Evolutionary conservation across 2,888 invertebrate genomes (phyloP).

Genomic region (Stenodema calcarata): DNA sequence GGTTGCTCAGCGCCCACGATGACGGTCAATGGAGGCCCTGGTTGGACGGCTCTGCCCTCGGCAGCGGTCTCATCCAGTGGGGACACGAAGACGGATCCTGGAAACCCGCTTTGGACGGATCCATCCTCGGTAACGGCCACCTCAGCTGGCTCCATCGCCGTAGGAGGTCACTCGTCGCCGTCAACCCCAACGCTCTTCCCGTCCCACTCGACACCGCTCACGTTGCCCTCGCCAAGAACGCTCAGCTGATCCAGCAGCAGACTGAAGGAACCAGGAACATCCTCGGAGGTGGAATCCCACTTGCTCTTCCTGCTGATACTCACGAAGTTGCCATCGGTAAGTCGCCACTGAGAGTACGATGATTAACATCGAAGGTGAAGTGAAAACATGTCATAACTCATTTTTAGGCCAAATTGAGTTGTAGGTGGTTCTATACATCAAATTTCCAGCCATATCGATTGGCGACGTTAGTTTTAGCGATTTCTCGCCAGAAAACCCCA

Average conservation of each 20-base stretch:
- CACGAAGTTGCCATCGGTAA: constrained; percentile 60
- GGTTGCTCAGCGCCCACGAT: constrained; percentile 31
- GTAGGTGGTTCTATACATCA: no score
- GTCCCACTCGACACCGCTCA: constrained; percentile 61
- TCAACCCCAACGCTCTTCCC: constrained; percentile 50
- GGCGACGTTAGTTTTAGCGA: no score
- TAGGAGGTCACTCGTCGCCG: constrained; percentile 35
- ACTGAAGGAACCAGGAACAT: constrained; percentile 57
- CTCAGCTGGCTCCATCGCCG: constrained; percentile 44
- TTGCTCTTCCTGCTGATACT: constrained; percentile 56
- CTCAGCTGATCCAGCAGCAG: constrained; percentile 62
- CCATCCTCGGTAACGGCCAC: constrained; percentile 34
- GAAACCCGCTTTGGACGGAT: constrained; percentile 43
- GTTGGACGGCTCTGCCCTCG: constrained; percentile 34
- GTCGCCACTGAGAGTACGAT: constrained; percentile 49
- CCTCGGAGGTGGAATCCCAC: constrained; percentile 51
- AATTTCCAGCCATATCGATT: no score
- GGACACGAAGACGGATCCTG: constrained; percentile 46
- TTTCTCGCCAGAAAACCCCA: no score
- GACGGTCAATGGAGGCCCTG: constrained; percentile 38
- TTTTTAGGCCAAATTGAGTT: no score
- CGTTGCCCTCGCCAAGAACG: constrained; percentile 60
- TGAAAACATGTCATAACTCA: no score
- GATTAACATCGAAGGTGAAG: no score
- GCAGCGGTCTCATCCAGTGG: constrained; percentile 46